Conservation (phyloP, 2,888 invertebrate genomes). For the Xestia xanthographa region DNA sequence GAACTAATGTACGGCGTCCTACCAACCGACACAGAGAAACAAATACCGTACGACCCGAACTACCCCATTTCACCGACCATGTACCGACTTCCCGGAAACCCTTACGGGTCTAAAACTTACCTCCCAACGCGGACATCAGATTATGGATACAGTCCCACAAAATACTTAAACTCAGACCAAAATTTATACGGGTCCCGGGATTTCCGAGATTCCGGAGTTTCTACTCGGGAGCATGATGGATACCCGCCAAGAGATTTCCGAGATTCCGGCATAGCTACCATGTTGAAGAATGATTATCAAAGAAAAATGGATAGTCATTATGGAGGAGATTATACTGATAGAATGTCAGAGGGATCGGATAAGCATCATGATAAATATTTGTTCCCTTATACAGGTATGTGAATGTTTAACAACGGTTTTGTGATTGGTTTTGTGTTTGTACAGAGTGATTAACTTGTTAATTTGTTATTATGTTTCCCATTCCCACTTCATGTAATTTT, state of each 20-base stretch:
- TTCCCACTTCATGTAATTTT: neutral
- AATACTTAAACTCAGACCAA: constrained; percentile 82
- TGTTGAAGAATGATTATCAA: constrained; percentile 89
- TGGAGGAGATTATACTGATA: constrained; percentile 90
- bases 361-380: constrained; percentile 95
- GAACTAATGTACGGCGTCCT: constrained; percentile 87
- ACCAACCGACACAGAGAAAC: constrained; percentile 85
- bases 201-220: constrained; percentile 82
- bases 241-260: constrained; percentile 86
- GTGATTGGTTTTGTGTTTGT: constrained; percentile 33
- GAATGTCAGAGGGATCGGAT: constrained; percentile 93
- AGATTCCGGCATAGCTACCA: constrained; percentile 88
- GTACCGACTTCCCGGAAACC: constrained; percentile 87
- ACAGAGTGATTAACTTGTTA: constrained; percentile 9
- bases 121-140: constrained; percentile 86
- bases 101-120: constrained; percentile 88
- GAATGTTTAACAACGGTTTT: constrained; percentile 17
- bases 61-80: constrained; percentile 88
- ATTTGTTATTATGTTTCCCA: neutral
- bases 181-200: constrained; percentile 85
- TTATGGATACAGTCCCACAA: constrained; percentile 88
- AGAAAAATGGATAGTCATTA: constrained; percentile 87
- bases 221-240: constrained; percentile 85
- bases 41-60: constrained; percentile 87
- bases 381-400: constrained; percentile 94